Base-by-base conservation (phyloP, 2,888 invertebrate species). In the Brachyptera putata region DNA sequence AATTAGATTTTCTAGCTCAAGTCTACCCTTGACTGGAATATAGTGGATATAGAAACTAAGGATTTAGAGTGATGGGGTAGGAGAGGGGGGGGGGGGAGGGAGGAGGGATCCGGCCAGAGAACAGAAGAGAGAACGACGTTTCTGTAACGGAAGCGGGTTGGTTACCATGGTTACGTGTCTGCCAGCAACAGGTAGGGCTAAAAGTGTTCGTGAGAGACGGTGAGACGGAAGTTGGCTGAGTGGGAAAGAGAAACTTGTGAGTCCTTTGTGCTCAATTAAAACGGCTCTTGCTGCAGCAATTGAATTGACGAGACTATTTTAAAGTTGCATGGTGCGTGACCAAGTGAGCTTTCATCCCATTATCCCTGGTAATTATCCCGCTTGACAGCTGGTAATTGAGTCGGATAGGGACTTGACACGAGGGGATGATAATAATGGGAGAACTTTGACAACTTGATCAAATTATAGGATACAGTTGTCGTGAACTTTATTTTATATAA, bases 241-340 rank as follows among this genome's bases (percentile, higher is more conserved):
- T n/a, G 11, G 11, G 14, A 39, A 4, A 46, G 18, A 46, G 4
- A 24, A 21, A 3, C 3, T 14, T 14, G 41, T 18, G 41, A 41
- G 18, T 16, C 16, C n/a, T 41, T 41, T 41, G 41, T 41, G 5
- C 21, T 41, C 24, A 25, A n/a, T 24, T 2, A 50, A 18, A 30
- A 34, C 5, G 25, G 30, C 16, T 4, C 21, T 21, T 43, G 18
- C 21, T 3, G 16, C 5, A 36, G 21, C 53, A 53, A 53, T 53
- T 53, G 36, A 34, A 53, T 53, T 53, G 53, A 53, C 53, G 34
- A 53, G 11, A 36, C 53, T 49, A 49, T 49, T 49, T 25, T 49
- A 26, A 26, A 49, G 49, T 9, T 41, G 41, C 18, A 16, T n/a
- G 21, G 30, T 7, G 13, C 53, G 53, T 53, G 53, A 36, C 36